phyloP scores from a whole-genome alignment of 2,113 vertebrate genomes.

The Callopanchax toddi region DNA sequence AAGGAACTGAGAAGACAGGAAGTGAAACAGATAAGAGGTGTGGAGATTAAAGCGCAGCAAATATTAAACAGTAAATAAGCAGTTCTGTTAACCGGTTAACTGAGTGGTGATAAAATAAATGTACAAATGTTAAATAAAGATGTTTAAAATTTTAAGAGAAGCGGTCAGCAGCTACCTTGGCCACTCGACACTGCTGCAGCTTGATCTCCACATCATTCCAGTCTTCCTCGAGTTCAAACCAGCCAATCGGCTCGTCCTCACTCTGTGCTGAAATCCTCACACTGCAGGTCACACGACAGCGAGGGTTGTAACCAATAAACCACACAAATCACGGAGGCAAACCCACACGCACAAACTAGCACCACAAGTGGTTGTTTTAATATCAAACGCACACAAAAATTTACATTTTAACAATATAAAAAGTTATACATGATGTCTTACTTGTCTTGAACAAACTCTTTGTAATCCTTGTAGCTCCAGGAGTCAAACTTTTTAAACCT shows the following conservation, averaged over 20 bases:
- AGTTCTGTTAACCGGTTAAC: too few species aligned
- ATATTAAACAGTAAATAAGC: too few species aligned
- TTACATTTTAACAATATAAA: background rate
- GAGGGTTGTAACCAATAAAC: slow-evolving; percentile 21
- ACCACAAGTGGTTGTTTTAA: too few species aligned
- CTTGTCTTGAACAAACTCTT: slow-evolving; percentile 89
- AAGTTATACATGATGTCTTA: slow-evolving; percentile 55
- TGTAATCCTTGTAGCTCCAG: slow-evolving; percentile 90
- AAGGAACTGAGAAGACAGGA: slow-evolving; percentile 84
- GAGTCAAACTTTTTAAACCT: slow-evolving; percentile 89
- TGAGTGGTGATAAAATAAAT: too few species aligned
- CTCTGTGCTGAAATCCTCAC: slow-evolving; percentile 65
- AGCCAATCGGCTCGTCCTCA: slow-evolving; percentile 92
- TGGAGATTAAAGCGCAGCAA: too few species aligned
- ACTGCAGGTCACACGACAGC: slow-evolving; percentile 57
- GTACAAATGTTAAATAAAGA: too few species aligned
- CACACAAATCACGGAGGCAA: slow-evolving; percentile 3
- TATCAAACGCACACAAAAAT: too few species aligned
- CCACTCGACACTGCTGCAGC: slow-evolving; percentile 88
- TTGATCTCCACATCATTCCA: slow-evolving; percentile 96
- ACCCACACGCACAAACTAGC: too few species aligned
- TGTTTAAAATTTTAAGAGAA: background rate
- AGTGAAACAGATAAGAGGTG: background rate
- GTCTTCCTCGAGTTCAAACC: slow-evolving; percentile 97
- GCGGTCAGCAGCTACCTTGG: slow-evolving; percentile 79